phyloP scores from a whole-genome alignment of 2,888 invertebrate genomes.

The Drosophila prostipennis region DNA sequence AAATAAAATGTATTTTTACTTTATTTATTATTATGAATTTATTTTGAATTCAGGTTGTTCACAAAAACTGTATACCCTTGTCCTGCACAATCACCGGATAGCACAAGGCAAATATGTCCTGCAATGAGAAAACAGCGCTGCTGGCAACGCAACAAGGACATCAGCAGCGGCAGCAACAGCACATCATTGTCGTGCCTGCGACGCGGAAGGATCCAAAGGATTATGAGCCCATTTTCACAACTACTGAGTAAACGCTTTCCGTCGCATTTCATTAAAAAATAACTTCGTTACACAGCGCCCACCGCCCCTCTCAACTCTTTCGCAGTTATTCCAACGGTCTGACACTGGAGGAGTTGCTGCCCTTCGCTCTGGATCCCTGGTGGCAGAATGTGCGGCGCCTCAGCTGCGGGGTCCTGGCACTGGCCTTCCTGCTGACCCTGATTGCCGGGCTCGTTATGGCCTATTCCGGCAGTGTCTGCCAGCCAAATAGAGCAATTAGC shows the following conservation, averaged over 20 bases:
- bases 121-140: slow-evolving; percentile 72
- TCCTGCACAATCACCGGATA: not conserved
- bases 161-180: slow-evolving; percentile 47
- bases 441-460: slow-evolving; percentile 84
- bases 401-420: slow-evolving; percentile 85
- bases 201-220: slow-evolving; percentile 65
- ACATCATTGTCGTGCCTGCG: slow-evolving; percentile 66
- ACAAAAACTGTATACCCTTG: not conserved
- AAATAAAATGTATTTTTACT: too few species aligned
- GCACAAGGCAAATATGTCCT: slow-evolving; percentile 65
- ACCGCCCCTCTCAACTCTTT: not conserved
- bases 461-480: slow-evolving; percentile 59
- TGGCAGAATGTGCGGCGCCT: slow-evolving; percentile 85
- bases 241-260: slow-evolving; percentile 76
- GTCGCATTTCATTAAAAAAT: slow-evolving; percentile 77
- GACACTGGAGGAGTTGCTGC: slow-evolving; percentile 85
- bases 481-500: slow-evolving; percentile 38
- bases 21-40: too few species aligned
- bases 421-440: slow-evolving; percentile 85
- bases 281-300: slow-evolving; percentile 50
- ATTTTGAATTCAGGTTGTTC: not conserved
- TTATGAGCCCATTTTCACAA: slow-evolving; percentile 73
- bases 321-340: slow-evolving; percentile 81
- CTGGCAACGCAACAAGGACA: slow-evolving; percentile 59
- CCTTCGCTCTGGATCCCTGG: slow-evolving; percentile 84